Percentiles rank a stretch among this genome's conserved stretches.
phyloP scores from a whole-genome alignment of 1,140 invertebrate genomes.

The Cotesia chilonis region DNA sequence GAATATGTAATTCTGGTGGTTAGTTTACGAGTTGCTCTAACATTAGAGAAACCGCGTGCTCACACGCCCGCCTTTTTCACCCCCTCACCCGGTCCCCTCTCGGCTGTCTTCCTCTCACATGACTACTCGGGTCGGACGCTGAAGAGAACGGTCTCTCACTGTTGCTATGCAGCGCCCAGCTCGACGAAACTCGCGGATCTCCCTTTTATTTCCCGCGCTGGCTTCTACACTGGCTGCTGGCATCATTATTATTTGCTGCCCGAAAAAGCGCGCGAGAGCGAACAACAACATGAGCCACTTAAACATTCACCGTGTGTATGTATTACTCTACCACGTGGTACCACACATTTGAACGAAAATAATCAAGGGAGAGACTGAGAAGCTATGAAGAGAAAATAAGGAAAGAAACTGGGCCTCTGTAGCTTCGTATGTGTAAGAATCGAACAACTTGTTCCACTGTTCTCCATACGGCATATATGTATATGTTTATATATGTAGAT shows the following conservation, averaged over 20 bases:
- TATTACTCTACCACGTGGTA: too few relatives aligned
- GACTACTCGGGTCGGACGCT: background rate
- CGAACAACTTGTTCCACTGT: conserved; percentile 14
- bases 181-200: conserved; percentile 9
- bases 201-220: background rate
- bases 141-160: conserved; percentile 19
- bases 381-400: background rate
- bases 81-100: background rate
- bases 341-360: background rate
- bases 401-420: background rate
- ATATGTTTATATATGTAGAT: too few relatives aligned
- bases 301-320: too few relatives aligned
- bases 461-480: background rate
- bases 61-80: conserved; percentile 20
- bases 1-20: too few relatives aligned
- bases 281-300: too few relatives aligned
- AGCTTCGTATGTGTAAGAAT: background rate
- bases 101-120: conserved; percentile 10
- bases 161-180: conserved; percentile 24
- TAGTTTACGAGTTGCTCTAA: background rate
- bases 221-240: background rate
- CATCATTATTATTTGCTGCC: conserved; percentile 13
- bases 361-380: too few relatives aligned
- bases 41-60: conserved; percentile 14
- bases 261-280: conserved; percentile 20